Base-by-base conservation (phyloP, 2,113 vertebrate genomes). In the Boleophthalmus pectinirostris region DNA sequence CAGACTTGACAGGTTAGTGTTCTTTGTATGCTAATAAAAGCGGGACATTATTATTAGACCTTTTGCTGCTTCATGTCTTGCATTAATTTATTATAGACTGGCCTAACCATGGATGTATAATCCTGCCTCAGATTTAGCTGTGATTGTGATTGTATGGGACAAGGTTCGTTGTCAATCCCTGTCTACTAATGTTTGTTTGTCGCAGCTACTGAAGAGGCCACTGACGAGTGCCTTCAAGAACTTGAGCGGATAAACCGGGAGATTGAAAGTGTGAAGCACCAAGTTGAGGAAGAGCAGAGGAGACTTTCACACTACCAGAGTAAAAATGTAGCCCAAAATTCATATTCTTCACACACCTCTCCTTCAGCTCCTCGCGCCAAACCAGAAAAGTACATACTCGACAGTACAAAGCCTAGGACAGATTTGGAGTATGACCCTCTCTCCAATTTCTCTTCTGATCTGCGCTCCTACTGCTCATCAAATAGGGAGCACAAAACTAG, bases 391-490 rank as follows among this genome's bases (percentile, higher is more conserved):
- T 93, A 93, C 23, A 77, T 92, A 35, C 65, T 93, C 69, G 91
- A 93, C 76, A 78, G 77, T 65, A 90, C 82, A 21, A 93, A 82
- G 82, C 93, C 91, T 18, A 92, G 77, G 78, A 91, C 88, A 46
- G 91, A 93, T 84, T 76, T 93, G 81, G 92, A 95, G 81, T 94
- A 93, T 74, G 89, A 95, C 65, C 92, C 93, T 16, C 87, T 92
- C 47, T 91, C 94, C 61, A 95, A 93, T 88, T 95, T 92, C 74
- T 93, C 90, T 66, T 82, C 93, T 25, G 91, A 79, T 43, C 15
- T 93, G 2, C 66, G 83, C 2, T 86, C 89, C 60, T 82, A 77
- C 73, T 84, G 78, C 74, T 85, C 83, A 3, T 74, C 80, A 10
- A 33, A 46, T 8, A 81, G 78, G 25, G 82, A 86, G 57, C 77